A percentile compares a stretch with the other conserved stretches of the same genome.
These are phyloP conservation scores for Tokudaia muenninki DNA, from an alignment of 2,797 vertebrate species.

Conservation along the genomic window DNA sequence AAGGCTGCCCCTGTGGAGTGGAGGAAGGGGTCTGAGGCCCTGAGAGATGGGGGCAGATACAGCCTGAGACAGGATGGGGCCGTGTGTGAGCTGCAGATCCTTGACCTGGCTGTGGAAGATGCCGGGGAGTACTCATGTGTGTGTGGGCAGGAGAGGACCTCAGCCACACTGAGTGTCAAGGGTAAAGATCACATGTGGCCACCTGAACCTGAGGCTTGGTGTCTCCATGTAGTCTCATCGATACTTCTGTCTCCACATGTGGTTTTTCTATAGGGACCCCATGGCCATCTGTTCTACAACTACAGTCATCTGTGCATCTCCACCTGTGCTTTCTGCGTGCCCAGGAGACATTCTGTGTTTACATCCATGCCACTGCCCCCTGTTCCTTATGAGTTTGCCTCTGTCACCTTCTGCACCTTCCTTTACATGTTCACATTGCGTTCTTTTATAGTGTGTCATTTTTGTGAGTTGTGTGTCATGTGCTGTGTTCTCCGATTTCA, in stretches of 20 bases:
- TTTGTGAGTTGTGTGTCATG: neutral
- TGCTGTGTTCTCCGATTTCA: too few relatives aligned
- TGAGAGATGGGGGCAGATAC: neutral
- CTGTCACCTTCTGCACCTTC: neutral
- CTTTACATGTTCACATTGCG: neutral
- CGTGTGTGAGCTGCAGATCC: slow-evolving; percentile 86
- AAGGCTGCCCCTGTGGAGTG: neutral
- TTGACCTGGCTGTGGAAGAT: slow-evolving; percentile 65
- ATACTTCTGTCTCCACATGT: too few relatives aligned
- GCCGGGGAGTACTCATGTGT: slow-evolving; percentile 82
- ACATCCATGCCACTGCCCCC: accelerated
- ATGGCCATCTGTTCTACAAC: neutral
- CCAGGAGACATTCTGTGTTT: neutral
- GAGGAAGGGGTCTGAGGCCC: neutral
- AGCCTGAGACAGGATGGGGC: slow-evolving; percentile 85
- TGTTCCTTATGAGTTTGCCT: too few relatives aligned
- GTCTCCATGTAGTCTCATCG: neutral
- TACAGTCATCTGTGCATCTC: neutral
- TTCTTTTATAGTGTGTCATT: neutral
- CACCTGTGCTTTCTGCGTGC: neutral
- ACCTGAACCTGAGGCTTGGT: neutral
- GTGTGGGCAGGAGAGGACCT: slow-evolving; percentile 85
- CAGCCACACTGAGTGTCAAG: slow-evolving; percentile 63
- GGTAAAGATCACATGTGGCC: slow-evolving; percentile 74
- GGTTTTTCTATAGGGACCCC: too few relatives aligned